Evolutionary conservation across 2,888 invertebrate species (phyloP), one percentile per base, ranked within the genome.

Genomic region (Tachina lurida): DNA sequence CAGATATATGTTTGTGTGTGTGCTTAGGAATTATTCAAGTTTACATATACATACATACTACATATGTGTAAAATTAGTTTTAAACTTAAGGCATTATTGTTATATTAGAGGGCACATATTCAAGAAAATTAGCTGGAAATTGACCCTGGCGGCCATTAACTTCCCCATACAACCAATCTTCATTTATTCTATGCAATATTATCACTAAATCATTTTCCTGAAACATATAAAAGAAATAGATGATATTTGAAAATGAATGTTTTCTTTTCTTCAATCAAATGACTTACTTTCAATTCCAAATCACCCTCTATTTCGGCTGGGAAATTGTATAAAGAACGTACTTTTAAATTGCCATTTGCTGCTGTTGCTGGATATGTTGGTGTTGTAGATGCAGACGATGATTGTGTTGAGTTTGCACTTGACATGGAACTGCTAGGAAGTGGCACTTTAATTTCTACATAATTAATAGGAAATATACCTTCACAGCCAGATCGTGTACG

Each of bases 401-500:
- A 74, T 75, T 80, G 73, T 49, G 84, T 54, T 54, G 84, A 58
- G 13, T 71, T 79, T 67, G 54, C 49, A 47, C 45, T 79, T 22
- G 58, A 49, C 60, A 47, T 56, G 52, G 87, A 79, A 73, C 90
- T 90, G 87, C 93, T 93, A 43, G 94, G 93, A 19, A 96, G 92
- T 76, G 97, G 96, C 87, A 96, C 94, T 91, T 95, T 95, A 63
- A 97, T 93, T 88, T 97, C 95, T 87, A 97, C 94, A 92, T 96
- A 97, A 92, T 95, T 96, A 31, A 94, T 93, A 1, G 98, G 98
- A 93, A 98, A 97, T 88, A 97, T 95, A 54, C 98, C 98, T 91
- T 95, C 95, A 82, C 94, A 94, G 84, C 95, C 95, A 88, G 92
- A 93, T 76, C 94, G 94, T 75, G 95, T 93, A 88, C 95, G 94